Percentiles rank a stretch among this genome's conserved stretches.
phyloP scores from a whole-genome alignment of 1,140 invertebrate genomes.

The Limonius californicus region DNA sequence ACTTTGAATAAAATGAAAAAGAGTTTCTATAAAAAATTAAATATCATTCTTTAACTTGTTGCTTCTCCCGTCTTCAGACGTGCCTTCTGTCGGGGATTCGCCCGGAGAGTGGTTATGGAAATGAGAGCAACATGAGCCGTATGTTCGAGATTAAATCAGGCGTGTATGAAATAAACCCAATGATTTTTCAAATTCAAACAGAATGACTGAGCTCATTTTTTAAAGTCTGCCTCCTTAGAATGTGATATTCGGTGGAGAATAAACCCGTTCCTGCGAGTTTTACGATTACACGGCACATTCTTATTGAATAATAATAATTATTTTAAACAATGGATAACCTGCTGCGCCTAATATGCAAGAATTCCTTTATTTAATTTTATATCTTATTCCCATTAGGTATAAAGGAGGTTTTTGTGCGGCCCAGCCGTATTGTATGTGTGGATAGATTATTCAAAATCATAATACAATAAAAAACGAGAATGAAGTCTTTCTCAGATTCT shows the following conservation, averaged over 20 bases:
- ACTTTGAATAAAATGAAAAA: neutral
- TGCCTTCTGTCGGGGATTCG: neutral
- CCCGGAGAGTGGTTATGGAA: neutral
- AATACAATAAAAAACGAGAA: neutral
- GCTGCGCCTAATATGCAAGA: conserved; percentile 26
- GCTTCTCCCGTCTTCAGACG: neutral
- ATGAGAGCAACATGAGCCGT: neutral
- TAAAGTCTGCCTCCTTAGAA: conserved; percentile 25
- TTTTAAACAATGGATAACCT: conserved; percentile 38
- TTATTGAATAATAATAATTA: conserved; percentile 35
- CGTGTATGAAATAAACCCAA: conserved; percentile 23
- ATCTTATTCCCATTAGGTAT: neutral
- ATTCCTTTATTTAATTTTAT: conserved; percentile 8
- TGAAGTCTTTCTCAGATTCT: neutral
- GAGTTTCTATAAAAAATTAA: neutral
- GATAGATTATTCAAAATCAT: conserved; percentile 9
- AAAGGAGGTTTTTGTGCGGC: neutral
- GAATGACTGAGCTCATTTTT: conserved; percentile 40
- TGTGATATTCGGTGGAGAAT: conserved; percentile 14
- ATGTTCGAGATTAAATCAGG: conserved; percentile 1
- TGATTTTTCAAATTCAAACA: conserved; percentile 41
- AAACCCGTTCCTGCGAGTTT: neutral
- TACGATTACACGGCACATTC: conserved; percentile 19
- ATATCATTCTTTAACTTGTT: neutral
- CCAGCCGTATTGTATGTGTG: neutral